Conservation (phyloP, 2,797 vertebrate genomes). For the Apogon hyalosoma region DNA sequence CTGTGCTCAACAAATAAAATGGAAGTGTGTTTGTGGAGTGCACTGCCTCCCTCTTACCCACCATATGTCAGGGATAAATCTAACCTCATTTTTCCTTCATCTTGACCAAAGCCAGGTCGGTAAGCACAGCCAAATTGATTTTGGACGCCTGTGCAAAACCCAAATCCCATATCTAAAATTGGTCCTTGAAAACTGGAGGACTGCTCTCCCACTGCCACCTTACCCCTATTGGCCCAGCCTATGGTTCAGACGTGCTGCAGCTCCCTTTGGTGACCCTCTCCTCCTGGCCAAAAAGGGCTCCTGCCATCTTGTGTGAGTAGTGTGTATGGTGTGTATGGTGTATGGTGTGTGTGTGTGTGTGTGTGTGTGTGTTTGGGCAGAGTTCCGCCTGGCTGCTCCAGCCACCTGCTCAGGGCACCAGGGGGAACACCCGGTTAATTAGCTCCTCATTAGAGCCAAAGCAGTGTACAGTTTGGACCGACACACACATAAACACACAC, state of each 20-base stretch:
- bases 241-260: constrained; percentile 60
- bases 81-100: constrained; percentile 67
- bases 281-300: constrained; percentile 56
- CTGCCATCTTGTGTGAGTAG: constrained; percentile 53
- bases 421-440: constrained; percentile 79
- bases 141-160: constrained; percentile 69
- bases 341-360: constrained; percentile 40
- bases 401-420: constrained; percentile 78
- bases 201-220: constrained; percentile 49
- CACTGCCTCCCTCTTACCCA: constrained; percentile 38
- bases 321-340: constrained; percentile 44
- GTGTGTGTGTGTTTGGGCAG: constrained; percentile 61
- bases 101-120: constrained; percentile 58
- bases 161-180: constrained; percentile 73
- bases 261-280: constrained; percentile 46
- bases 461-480: constrained; percentile 42
- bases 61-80: constrained; percentile 72
- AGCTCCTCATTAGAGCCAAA: constrained; percentile 78
- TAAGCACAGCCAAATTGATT: constrained; percentile 77
- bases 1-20: constrained; percentile 63
- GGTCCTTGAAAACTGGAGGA: constrained; percentile 71
- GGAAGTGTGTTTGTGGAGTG: constrained; percentile 56
- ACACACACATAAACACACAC: constrained; percentile 30
- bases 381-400: constrained; percentile 76
- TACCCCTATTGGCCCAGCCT: constrained; percentile 50